phyloP scores from a whole-genome alignment of 2,888 invertebrate genomes.

The Cheilosia grossa region DNA sequence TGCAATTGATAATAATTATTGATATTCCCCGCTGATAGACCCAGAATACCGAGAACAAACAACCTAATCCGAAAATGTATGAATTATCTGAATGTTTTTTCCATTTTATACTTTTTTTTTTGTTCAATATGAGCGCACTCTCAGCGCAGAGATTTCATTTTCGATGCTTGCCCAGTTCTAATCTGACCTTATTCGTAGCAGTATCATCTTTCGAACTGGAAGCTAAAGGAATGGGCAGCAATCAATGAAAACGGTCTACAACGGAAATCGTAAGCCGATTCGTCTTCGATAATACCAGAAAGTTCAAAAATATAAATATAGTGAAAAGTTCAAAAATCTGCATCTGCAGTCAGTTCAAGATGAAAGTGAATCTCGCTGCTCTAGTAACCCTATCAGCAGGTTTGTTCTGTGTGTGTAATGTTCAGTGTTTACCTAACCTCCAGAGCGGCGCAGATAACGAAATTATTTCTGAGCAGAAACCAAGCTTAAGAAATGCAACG shows the following conservation, averaged over 20 bases:
- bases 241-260: background rate
- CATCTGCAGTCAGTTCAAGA: slow-evolving; percentile 15
- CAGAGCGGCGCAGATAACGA: slow-evolving; percentile 18
- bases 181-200: slow-evolving; percentile 63
- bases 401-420: slow-evolving; percentile 23
- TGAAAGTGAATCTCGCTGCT: slow-evolving; percentile 41
- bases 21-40: slow-evolving; percentile 56
- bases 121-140: slow-evolving; percentile 4
- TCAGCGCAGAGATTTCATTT: background rate
- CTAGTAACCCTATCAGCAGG: slow-evolving; percentile 19
- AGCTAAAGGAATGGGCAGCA: background rate
- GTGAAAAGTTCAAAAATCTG: background rate
- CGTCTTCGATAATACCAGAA: slow-evolving; percentile 2
- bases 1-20: slow-evolving; percentile 53
- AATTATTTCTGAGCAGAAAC: slow-evolving; percentile 10
- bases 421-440: slow-evolving; percentile 52
- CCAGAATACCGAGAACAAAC: background rate
- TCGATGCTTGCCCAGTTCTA: slow-evolving; percentile 48
- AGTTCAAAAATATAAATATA: background rate
- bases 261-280: background rate
- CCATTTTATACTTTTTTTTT: slow-evolving; percentile 5
- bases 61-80: slow-evolving; percentile 17
- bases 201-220: slow-evolving; percentile 21
- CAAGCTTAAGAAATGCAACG: slow-evolving; percentile 17
- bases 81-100: slow-evolving; percentile 45